Evolutionary conservation across 1,140 invertebrate species (phyloP).

Genomic region (Harpegnathos saltator): DNA sequence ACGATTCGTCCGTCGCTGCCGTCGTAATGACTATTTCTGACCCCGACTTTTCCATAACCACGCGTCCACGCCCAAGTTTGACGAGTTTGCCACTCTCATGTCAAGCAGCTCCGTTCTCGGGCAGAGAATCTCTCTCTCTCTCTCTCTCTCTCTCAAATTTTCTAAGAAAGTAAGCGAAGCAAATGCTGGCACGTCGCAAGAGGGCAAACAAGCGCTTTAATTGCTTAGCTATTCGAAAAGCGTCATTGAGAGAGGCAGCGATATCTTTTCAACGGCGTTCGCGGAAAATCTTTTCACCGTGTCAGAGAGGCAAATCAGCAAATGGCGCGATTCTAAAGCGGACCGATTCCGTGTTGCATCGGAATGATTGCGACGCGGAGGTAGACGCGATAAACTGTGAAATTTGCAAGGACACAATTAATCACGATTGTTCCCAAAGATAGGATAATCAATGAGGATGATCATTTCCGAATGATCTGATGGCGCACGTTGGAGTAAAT

Average conservation of each 20-base stretch:
- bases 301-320: background rate
- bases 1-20: slow-evolving; percentile 52
- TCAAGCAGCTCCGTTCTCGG: slow-evolving; percentile 3
- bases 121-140: background rate
- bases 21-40: slow-evolving; percentile 54
- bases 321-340: background rate
- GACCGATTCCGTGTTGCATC: background rate
- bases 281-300: background rate
- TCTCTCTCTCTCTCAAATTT: slow-evolving; percentile 12
- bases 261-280: background rate
- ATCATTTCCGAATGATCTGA: slow-evolving; percentile 27
- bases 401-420: slow-evolving; percentile 30
- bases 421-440: background rate
- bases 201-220: slow-evolving; percentile 12
- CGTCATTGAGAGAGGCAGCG: background rate
- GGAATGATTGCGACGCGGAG: slow-evolving; percentile 8
- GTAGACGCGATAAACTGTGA: background rate
- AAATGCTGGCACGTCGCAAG: background rate
- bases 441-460: slow-evolving; percentile 3
- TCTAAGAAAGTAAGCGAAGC: slow-evolving; percentile 24
- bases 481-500: slow-evolving; percentile 4
- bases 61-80: slow-evolving; percentile 38
- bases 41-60: slow-evolving; percentile 61
- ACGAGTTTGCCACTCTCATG: slow-evolving; percentile 30
- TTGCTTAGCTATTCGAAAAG: slow-evolving; percentile 20